Base-by-base conservation (phyloP, 2,888 invertebrate species). In the Nomada goodeniana region DNA sequence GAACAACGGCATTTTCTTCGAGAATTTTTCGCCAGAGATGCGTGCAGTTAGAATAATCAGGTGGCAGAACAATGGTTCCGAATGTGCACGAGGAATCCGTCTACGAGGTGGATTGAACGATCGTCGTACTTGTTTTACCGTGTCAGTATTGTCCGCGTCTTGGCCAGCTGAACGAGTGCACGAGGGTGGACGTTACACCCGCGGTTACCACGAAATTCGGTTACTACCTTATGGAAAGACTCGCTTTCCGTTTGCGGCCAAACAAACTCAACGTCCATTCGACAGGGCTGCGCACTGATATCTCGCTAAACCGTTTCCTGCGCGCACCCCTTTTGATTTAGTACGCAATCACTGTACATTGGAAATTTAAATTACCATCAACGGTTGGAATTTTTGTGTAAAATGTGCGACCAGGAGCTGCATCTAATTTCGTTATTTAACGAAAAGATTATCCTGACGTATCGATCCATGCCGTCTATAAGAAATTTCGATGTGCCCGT, bases 311-410 rank as follows among this genome's bases (percentile, higher is more conserved):
- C 42, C 29, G 57, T 63, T 52, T 53, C 63, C 18, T 15, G 0
- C 10, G 26, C 15, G n/a, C 60, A 42, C 20, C 44, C 44, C 2
- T 18, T 29, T 15, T 44, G 69, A 59, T 42, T 75, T 70, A 64
- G 59, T 70, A 65, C 36, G 23, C 59, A 65, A 69, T 52, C 69
- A 18, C 50, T 7, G 64, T 68, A 50, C 70, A 67, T 76, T 71
- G 65, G 70, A 80, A 76, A 76, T 76, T 80, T 71, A 76, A 80
- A 71, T 70, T 53, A 60, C 64, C 64, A 29, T n/a, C 69, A 70
- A 7, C 76, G 64, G 47, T 47, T 60, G 70, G 70, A 76, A 77
- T 67, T 77, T 72, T 57, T 47, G 23, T 23, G 52, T 15, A 63
- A 64, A 80, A 55, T 36, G 13, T 2, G 1, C 44, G n/a, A 20